Evolutionary conservation across 2,888 invertebrate genomes (phyloP), one percentile per base, ranked within the genome.

Genomic region (Achlya flavicornis): DNA sequence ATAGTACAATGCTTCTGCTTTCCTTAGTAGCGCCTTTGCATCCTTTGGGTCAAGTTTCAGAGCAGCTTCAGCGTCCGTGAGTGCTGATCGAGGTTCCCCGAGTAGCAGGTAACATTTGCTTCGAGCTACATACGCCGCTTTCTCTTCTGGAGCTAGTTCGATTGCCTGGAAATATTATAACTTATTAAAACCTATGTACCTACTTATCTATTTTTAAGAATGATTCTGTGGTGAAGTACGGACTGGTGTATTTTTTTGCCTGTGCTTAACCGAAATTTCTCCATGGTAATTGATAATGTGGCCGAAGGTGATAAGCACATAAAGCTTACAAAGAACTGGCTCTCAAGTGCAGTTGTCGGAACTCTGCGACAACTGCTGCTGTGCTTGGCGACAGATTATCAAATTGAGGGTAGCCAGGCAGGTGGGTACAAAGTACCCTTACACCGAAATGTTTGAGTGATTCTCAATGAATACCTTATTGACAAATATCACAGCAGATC

Each of bases 1-100:
- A 85, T 97, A 97, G 89, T 98, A 99, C 53, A 98, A 92, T 0
- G 98, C 96, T 88, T 99, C 98, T 0, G 98, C 98, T 89, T 98
- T 99, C 83, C 98, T 97, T 79, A 97, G 97, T 67, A 98, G 94
- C 6, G 92, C 90, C 66, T 89, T 90, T 0, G 91, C 92, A 80
- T 96, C 96, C 70, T 95, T 95, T 58, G 96, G 96, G 77, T 97
- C 97, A 62, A 96, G 94, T 61, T 93, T 94, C 3, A 98, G 91
- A 0, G 98, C 98, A 1, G 95, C 95, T 84, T 98, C 98, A 0
- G 98, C 98, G 83, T 99, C 98, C 64, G 94, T 90, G 7, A 98
- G 91, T 0, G 98, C 98, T 72, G 96, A 95, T 16, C 95, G 95
- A 1, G 98, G 96, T 81, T 98, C 97, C 0, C 98, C 98, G 16